Percentiles rank a stretch among this genome's conserved stretches.
Evolutionary conservation across 2,113 vertebrate species (phyloP).

Genomic region (Bagarius yarrelli): DNA sequence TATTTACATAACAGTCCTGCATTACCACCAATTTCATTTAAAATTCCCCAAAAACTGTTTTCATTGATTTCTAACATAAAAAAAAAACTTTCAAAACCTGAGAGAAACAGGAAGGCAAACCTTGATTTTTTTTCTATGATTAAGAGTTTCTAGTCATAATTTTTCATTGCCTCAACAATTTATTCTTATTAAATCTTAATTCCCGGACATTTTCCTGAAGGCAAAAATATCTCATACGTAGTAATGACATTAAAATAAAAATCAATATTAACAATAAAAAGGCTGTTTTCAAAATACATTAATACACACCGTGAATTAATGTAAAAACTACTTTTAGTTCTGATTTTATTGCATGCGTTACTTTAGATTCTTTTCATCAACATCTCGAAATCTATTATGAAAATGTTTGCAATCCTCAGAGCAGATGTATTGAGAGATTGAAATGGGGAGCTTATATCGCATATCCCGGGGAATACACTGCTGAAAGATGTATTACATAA

Average conservation of each 20-base stretch:
- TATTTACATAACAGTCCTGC: too few species aligned
- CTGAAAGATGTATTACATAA: slow-evolving; percentile 9
- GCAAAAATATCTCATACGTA: not conserved
- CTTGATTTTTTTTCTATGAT: slow-evolving; percentile 54
- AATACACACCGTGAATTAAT: too few species aligned
- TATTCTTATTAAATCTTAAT: slow-evolving; percentile 6
- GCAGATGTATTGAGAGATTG: not conserved
- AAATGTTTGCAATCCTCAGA: not conserved
- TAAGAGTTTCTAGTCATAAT: slow-evolving; percentile 29
- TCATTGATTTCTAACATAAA: too few species aligned
- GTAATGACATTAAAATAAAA: not conserved
- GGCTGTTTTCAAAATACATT: not conserved
- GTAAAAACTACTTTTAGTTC: not conserved
- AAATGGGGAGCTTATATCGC: not conserved
- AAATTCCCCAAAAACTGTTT: too few species aligned
- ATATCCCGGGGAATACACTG: not conserved
- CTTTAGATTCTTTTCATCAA: not conserved
- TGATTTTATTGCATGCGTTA: not conserved
- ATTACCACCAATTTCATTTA: too few species aligned
- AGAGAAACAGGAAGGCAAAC: not conserved
- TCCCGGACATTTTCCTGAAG: not conserved
- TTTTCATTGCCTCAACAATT: slow-evolving; percentile 41
- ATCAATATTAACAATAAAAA: not conserved
- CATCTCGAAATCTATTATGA: not conserved
- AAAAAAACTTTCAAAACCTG: too few species aligned